Conservation (phyloP, 2,888 invertebrate genomes). For the Polyommatus icarus region DNA sequence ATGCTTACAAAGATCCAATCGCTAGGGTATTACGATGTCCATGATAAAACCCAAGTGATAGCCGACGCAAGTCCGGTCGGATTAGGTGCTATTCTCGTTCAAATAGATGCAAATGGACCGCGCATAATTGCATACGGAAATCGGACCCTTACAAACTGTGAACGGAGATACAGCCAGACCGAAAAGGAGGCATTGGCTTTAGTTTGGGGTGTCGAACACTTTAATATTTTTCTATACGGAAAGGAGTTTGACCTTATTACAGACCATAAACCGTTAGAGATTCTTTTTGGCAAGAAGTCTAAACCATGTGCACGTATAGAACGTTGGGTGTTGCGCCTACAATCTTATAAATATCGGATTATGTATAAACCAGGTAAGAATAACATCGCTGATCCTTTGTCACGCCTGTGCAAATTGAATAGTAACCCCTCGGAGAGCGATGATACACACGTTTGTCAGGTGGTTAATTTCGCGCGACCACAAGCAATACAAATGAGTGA, state of each 20-base stretch:
- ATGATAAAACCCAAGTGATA: neutral
- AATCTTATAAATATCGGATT: conserved; percentile 46
- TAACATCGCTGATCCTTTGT: conserved; percentile 47
- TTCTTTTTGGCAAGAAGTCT: conserved; percentile 45
- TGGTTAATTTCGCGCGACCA: too few relatives aligned
- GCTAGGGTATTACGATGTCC: neutral
- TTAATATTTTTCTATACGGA: conserved; percentile 41
- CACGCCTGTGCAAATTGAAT: conserved; percentile 36
- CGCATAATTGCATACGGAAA: conserved; percentile 17
- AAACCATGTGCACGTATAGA: conserved; percentile 52
- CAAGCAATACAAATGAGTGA: too few relatives aligned
- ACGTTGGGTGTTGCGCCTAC: conserved; percentile 49
- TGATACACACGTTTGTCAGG: too few relatives aligned
- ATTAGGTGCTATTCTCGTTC: neutral
- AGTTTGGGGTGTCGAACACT: conserved; percentile 43
- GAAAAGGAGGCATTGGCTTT: conserved; percentile 25
- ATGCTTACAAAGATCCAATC: conserved; percentile 30
- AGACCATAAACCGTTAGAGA: conserved; percentile 52
- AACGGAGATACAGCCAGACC: conserved; percentile 22
- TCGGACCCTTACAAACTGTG: conserved; percentile 4
- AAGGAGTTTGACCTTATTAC: conserved; percentile 46
- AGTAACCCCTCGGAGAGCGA: too few relatives aligned
- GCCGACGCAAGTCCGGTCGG: neutral
- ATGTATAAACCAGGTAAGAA: conserved; percentile 45
- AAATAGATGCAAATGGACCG: conserved; percentile 15